phyloP scores from a whole-genome alignment of 1,140 invertebrate species.

The Drosophila sulfurigaster region DNA sequence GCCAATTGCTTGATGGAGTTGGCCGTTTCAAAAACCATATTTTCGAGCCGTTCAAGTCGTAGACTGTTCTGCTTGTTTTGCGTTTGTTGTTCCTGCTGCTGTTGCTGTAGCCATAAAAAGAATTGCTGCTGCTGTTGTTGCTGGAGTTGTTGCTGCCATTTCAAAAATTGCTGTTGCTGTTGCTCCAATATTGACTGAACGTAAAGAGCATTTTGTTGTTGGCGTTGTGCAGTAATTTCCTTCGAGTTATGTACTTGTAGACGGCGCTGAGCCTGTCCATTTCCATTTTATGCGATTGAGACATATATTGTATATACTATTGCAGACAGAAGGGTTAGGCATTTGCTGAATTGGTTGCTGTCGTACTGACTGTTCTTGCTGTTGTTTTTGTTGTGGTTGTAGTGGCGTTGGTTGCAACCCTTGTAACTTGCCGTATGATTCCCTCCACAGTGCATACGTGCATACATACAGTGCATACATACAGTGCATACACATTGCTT shows the following conservation, averaged over 20 bases:
- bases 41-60: not conserved
- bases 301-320: too few species aligned
- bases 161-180: constrained; percentile 8
- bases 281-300: not conserved
- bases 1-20: constrained; percentile 13
- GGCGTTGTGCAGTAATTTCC: not conserved
- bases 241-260: constrained; percentile 8
- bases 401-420: not conserved
- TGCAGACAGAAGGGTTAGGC: not conserved
- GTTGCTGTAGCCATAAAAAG: too few species aligned
- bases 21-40: constrained; percentile 16
- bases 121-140: not conserved
- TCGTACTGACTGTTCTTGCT: not conserved
- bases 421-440: not conserved
- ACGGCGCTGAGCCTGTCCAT: constrained; percentile 12
- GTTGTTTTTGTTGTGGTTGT: not conserved
- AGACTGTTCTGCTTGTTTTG: not conserved
- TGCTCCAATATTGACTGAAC: constrained; percentile 11
- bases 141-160: not conserved
- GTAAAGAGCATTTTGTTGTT: constrained; percentile 8
- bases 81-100: too few species aligned
- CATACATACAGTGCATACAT: too few species aligned
- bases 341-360: not conserved
- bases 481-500: not conserved
- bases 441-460: constrained; percentile 7